Base-by-base conservation (phyloP, 2,888 invertebrate species). In the Drosophila tripunctata region DNA sequence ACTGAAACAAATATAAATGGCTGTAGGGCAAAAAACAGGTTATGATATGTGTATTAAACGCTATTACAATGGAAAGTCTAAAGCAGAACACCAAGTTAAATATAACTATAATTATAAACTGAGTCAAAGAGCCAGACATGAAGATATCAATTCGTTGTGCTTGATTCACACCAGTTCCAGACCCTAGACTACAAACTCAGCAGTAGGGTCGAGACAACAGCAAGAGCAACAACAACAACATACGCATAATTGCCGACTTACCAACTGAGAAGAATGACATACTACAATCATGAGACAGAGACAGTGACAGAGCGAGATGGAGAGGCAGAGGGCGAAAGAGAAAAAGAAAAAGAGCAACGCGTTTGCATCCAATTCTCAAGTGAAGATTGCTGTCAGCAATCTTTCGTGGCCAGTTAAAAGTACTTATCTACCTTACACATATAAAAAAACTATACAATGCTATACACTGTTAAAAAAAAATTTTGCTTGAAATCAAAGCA, bases 381-480 rank as follows among this genome's bases (percentile, higher is more conserved):
- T 69, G 75, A 48, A 69, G 78, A 57, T 69, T 43, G 76, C 76
- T 77, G 81, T 78, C 84, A 84, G 75, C 75, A 77, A 63, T 75
- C 81, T 75, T 65, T 64, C 62, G 66, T 62, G 72, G 67, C 51
- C 72, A 75, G 61, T 75, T 62, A 41, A 66, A 66, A 24, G 50
- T 66, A 54, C 61, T 57, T 67, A 75, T 62, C 57, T 67, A 71
- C 71, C 67, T 66, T 40, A 14, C 7, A 33, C 12, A 24, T 12
- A 24, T 12, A 27, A n/a, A 10, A n/a, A 27, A 27, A 27, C 27
- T 27, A 3, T 10, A 27, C n/a, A n/a, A n/a, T n/a, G n/a, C n/a
- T 10, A 3, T 27, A 27, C 10, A 27, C 27, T 27, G 27, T n/a
- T n/a, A 10, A 10, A 27, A 27, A 27, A 27, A 27, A 0, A 27